Conservation (phyloP, 1,140 invertebrate species). For the Cyclargus thomasi region DNA sequence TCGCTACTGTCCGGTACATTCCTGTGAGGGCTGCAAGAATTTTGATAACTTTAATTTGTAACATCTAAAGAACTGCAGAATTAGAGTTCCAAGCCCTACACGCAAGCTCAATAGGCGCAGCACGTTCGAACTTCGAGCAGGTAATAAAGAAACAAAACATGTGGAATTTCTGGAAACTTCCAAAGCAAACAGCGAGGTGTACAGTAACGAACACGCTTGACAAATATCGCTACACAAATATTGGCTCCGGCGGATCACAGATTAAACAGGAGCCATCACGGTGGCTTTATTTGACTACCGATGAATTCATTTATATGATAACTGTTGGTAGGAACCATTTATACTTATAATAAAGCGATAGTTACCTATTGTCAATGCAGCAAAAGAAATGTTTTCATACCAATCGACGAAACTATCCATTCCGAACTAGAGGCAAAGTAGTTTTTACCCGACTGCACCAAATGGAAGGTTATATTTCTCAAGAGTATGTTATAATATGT, state of each 20-base stretch:
- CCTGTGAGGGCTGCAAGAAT: neutral
- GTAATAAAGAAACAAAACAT: constrained; percentile 9
- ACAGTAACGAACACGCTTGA: constrained; percentile 65
- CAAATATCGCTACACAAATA: constrained; percentile 67
- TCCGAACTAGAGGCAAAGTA: too few relatives aligned
- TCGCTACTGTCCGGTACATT: neutral
- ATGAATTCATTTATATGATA: neutral
- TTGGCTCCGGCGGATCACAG: constrained; percentile 37
- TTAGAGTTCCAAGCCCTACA: neutral
- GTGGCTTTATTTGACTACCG: neutral
- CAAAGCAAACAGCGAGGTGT: constrained; percentile 64
- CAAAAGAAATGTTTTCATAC: too few relatives aligned
- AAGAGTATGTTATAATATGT: too few relatives aligned
- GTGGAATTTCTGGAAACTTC: neutral
- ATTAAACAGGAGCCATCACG: constrained; percentile 14
- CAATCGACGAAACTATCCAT: too few relatives aligned
- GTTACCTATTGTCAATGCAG: too few relatives aligned
- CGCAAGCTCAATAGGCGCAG: neutral
- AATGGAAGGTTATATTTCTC: too few relatives aligned
- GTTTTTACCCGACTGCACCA: too few relatives aligned
- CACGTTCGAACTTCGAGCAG: neutral
- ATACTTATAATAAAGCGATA: too few relatives aligned
- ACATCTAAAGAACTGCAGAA: neutral
- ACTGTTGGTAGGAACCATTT: neutral
- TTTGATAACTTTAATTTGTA: neutral